Evolutionary conservation across 2,888 invertebrate genomes (phyloP), one percentile per base, ranked within the genome.

Genomic region (Epirrhoe alternata): DNA sequence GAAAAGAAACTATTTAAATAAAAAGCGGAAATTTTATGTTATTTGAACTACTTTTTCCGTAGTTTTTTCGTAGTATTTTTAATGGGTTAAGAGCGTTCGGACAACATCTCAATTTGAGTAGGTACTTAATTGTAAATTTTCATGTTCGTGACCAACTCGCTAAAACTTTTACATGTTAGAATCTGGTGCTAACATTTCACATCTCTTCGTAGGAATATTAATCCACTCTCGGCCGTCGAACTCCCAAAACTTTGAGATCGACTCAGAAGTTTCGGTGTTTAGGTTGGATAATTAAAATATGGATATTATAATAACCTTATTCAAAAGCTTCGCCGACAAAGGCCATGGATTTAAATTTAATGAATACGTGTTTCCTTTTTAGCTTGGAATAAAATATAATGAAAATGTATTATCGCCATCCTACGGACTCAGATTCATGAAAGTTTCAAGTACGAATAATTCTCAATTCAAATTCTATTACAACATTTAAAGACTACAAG

Each of bases 281-380:
- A 55, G 58, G 55, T 58, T 53, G 45, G 31, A 35, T 67, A 57
- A 67, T 63, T 63, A 67, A 60, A 63, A 63, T 60, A 60, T 62
- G 54, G 51, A 58, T 58, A 52, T 56, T 63, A 31, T 52, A 52
- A 50, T 54, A 51, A 24, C 45, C 6, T 54, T 60, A 55, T 56
- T 51, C 51, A 67, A 52, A 63, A 60, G 30, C 31, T 63, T 49
- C 35, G 51, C 10, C 16, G 59, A 63, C 55, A 63, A 60, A 56
- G 16, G 47, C 35, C 45, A 14, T 49, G 31, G 14, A 35, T 58
- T 35, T 47, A 45, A 47, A 24, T 24, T 24, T 24, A 24, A 24
- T 24, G 24, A 3, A 24, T 2, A 24, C 3, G n/a, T 24, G 24
- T 24, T 24, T 24, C 24, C 24, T 24, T 24, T 24, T 24, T 24